A percentile compares a stretch with the other conserved stretches of the same genome.
phyloP scores from a whole-genome alignment of 2,113 vertebrate species.

The Nicator chloris region DNA sequence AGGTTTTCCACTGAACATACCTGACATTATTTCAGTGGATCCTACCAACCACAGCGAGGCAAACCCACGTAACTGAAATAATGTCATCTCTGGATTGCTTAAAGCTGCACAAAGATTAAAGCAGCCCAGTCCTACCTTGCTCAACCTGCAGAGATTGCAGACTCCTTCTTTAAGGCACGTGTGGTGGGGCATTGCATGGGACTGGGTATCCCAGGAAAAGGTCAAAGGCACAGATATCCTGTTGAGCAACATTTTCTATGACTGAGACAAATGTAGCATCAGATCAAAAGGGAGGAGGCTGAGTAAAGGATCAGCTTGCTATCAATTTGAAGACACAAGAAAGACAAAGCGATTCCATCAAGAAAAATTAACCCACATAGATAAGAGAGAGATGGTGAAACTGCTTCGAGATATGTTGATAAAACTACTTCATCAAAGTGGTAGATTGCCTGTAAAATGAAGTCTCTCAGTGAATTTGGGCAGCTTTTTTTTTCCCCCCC shows the following conservation, averaged over 20 bases:
- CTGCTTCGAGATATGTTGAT: not conserved
- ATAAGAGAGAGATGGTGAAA: conserved; percentile 18
- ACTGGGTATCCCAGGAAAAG: conserved; percentile 46
- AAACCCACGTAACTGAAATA: not conserved
- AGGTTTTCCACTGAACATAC: not conserved
- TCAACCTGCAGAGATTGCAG: conserved; percentile 39
- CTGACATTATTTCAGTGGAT: not conserved
- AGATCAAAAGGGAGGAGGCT: conserved; percentile 55
- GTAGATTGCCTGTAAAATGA: not conserved
- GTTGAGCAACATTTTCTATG: conserved; percentile 67
- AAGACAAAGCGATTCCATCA: conserved; percentile 55
- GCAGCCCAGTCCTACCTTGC: conserved; percentile 38
- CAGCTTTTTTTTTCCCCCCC: not conserved
- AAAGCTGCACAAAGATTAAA: conserved; percentile 54
- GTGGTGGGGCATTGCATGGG: not conserved
- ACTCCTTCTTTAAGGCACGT: conserved; percentile 26
- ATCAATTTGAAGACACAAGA: conserved; percentile 38
- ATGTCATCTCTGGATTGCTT: conserved; percentile 20
- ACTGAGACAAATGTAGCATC: conserved; percentile 54
- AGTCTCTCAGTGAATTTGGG: not conserved
- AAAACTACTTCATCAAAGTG: not conserved
- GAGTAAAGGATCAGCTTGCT: conserved; percentile 37
- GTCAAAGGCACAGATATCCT: conserved; percentile 61
- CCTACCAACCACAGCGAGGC: not conserved
- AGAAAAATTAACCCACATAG: conserved; percentile 54